phyloP scores from a whole-genome alignment of 2,113 vertebrate species.

The Rhabdomys dilectus region DNA sequence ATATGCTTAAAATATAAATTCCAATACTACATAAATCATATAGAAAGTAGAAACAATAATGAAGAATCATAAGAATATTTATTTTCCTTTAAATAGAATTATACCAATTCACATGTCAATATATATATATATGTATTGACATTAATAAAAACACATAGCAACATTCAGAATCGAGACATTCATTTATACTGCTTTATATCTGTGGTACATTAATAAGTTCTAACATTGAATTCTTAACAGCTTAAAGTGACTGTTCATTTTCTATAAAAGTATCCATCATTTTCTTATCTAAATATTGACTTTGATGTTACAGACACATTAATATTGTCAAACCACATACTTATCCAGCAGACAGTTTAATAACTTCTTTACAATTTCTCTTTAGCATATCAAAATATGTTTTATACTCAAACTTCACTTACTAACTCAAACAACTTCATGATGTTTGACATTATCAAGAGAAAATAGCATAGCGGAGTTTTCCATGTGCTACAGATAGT shows the following conservation, averaged over 20 bases:
- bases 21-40: not conserved
- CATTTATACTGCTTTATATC: not conserved
- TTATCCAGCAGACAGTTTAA: slow-evolving; percentile 38
- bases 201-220: not conserved
- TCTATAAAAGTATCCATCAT: not conserved
- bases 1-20: not conserved
- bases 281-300: slow-evolving; percentile 35
- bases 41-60: not conserved
- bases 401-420: slow-evolving; percentile 21
- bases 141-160: not conserved
- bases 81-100: not conserved
- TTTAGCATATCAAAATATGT: slow-evolving; percentile 41
- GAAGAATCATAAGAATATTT: not conserved
- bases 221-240: not conserved
- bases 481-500: not conserved
- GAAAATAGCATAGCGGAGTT: not conserved
- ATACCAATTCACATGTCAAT: not conserved
- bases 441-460: not conserved
- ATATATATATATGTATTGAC: not conserved
- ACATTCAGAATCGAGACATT: not conserved
- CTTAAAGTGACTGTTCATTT: not conserved
- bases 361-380: not conserved
- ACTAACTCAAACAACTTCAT: not conserved
- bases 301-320: slow-evolving; percentile 17
- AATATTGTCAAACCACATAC: slow-evolving; percentile 15